Conservation (phyloP, 2,888 invertebrate genomes). For the Drosophila siamana region DNA sequence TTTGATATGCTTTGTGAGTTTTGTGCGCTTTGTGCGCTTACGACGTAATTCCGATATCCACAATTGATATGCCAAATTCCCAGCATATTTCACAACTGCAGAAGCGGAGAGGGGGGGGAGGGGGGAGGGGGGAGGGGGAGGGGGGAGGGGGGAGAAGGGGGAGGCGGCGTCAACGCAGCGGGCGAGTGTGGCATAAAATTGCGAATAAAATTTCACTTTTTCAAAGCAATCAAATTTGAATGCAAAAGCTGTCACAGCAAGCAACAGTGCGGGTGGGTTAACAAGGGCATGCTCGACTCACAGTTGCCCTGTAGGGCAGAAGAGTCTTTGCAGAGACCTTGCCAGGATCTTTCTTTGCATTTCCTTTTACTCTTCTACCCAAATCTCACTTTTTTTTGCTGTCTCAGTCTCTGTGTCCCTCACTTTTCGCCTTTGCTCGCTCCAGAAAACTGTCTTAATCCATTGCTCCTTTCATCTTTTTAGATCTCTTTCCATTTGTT, state of each 20-base stretch:
- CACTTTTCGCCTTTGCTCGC: too few species aligned
- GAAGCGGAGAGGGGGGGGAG: neutral
- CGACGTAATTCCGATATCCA: constrained; percentile 2
- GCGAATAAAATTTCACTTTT: constrained; percentile 10
- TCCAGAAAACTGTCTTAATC: too few species aligned
- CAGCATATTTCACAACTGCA: neutral
- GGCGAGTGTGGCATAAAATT: neutral
- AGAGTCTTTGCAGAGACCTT: too few species aligned
- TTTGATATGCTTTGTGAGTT: constrained; percentile 2
- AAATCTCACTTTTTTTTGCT: too few species aligned
- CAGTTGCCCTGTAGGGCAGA: neutral
- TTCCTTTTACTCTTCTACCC: neutral
- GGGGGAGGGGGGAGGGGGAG: too few species aligned
- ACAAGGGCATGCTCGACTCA: neutral
- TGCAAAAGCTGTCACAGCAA: neutral
- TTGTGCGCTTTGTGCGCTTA: neutral
- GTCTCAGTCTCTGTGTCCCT: too few species aligned
- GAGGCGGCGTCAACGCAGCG: neutral
- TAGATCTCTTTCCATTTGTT: too few species aligned
- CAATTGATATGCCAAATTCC: constrained; percentile 13
- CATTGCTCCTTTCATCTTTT: too few species aligned
- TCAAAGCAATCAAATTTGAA: constrained; percentile 1
- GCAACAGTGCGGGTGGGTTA: neutral
- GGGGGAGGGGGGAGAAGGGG: too few species aligned
- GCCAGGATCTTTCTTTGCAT: neutral